Evolutionary conservation across 1,140 invertebrate genomes (phyloP).

Genomic region (Papilio polytes): DNA sequence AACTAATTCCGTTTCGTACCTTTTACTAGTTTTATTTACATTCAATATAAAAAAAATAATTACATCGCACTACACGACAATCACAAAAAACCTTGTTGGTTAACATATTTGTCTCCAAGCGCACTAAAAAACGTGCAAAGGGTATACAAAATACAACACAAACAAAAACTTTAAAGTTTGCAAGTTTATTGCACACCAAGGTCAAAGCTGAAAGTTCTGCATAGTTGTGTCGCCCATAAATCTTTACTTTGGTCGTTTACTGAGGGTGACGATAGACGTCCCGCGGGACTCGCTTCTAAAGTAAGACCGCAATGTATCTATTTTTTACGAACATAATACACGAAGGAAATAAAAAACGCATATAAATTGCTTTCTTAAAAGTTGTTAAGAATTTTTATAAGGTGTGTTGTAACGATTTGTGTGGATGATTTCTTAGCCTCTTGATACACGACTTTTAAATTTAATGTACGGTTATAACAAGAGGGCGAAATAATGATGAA

Average conservation of each 20-base stretch:
- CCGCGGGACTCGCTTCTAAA: background rate
- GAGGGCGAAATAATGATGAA: conserved; percentile 1
- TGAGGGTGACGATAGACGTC: background rate
- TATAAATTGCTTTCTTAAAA: background rate
- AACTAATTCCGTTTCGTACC: background rate
- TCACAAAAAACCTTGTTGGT: background rate
- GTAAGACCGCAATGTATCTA: background rate
- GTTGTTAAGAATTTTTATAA: background rate
- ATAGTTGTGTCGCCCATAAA: background rate
- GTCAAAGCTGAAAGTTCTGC: background rate
- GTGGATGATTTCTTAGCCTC: background rate
- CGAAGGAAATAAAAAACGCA: too few relatives aligned
- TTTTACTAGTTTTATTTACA: conserved; percentile 9
- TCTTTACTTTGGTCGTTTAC: background rate
- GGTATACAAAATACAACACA: background rate
- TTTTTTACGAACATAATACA: background rate
- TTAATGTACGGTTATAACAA: conserved; percentile 6
- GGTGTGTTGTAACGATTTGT: background rate
- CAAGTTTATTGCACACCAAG: background rate
- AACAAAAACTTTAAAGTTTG: background rate
- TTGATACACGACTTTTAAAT: background rate
- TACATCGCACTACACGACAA: background rate
- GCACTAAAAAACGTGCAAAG: background rate
- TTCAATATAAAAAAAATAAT: background rate
- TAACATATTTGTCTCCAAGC: background rate